phyloP scores from a whole-genome alignment of 37 sponge, comb jelly and placozoan species.

The Theonella swinhoei region DNA sequence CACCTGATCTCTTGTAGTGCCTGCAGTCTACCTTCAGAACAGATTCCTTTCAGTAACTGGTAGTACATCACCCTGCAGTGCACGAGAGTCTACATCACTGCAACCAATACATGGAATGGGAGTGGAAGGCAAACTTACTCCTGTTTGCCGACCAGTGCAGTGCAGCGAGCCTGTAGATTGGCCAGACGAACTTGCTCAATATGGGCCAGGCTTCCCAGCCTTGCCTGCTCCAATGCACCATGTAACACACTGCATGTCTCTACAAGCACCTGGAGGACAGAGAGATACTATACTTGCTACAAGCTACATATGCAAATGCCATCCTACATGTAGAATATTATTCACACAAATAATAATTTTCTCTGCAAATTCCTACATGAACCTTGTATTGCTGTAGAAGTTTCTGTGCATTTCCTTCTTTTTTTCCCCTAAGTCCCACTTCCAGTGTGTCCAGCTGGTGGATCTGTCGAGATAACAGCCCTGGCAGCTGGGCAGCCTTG shows the following conservation, averaged over 20 bases:
- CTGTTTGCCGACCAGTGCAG: slow-evolving; percentile 39
- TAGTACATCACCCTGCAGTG: slow-evolving; percentile 40
- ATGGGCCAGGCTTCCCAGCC: not conserved
- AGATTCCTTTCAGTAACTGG: slow-evolving; percentile 38
- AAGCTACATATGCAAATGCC: no score
- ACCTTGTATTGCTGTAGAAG: slow-evolving; percentile 6
- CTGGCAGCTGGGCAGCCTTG: slow-evolving; percentile 36
- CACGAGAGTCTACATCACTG: not conserved
- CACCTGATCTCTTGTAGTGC: slow-evolving; percentile 46
- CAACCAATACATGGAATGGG: not conserved
- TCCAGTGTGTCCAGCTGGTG: not conserved
- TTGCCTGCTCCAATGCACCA: slow-evolving; percentile 10
- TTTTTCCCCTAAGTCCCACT: not conserved
- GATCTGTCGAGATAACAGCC: slow-evolving; percentile 13
- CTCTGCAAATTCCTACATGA: no score
- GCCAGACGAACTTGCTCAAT: not conserved
- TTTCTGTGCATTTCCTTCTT: not conserved
- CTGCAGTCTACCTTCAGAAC: slow-evolving; percentile 33
- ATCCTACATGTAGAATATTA: no score
- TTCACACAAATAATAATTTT: no score
- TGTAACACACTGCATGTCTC: slow-evolving; percentile 13
- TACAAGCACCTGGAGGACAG: slow-evolving; percentile 6
- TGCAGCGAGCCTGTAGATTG: slow-evolving; percentile 3
- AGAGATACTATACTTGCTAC: not conserved
- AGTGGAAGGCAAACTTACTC: slow-evolving; percentile 25